These are phyloP conservation scores for Erebia epiphron DNA, from an alignment of 2,888 invertebrate species.

Conservation along the genomic window DNA sequence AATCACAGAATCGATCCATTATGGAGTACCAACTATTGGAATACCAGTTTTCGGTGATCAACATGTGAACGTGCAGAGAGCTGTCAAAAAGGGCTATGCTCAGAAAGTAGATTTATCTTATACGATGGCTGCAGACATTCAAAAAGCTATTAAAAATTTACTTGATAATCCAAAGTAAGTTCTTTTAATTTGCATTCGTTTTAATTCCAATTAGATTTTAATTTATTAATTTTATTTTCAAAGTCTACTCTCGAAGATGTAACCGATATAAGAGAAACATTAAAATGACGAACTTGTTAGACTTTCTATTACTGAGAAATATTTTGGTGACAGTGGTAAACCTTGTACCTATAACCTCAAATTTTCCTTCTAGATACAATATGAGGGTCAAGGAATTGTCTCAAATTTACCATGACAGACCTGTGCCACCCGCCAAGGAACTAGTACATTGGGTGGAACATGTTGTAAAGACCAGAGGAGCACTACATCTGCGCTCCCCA, in stretches of 20 bases:
- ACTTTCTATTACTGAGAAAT: too few relatives aligned
- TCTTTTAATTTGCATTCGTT: too few relatives aligned
- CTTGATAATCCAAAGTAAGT: constrained; percentile 52
- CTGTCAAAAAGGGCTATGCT: constrained; percentile 54
- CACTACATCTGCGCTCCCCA: constrained; percentile 56
- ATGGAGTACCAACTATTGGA: constrained; percentile 58
- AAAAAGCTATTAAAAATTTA: constrained; percentile 52
- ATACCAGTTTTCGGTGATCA: constrained; percentile 62
- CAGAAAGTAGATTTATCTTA: constrained; percentile 49
- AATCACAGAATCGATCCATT: constrained; percentile 56
- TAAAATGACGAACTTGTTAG: too few relatives aligned
- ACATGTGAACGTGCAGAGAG: constrained; percentile 53
- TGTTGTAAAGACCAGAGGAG: constrained; percentile 55
- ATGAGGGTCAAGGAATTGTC: constrained; percentile 53
- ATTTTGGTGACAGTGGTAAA: background rate
- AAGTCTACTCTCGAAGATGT: too few relatives aligned
- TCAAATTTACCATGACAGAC: constrained; percentile 55
- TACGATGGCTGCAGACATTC: constrained; percentile 49
- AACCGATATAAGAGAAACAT: too few relatives aligned
- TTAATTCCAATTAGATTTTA: background rate
- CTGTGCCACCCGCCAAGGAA: constrained; percentile 48
- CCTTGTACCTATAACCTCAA: background rate
- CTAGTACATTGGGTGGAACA: constrained; percentile 60
- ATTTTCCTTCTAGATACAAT: constrained; percentile 30
- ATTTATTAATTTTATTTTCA: too few relatives aligned